A percentile compares a stretch with the other conserved stretches of the same genome.
phyloP scores from a whole-genome alignment of 2,888 invertebrate genomes.

The Abscondita cerata region DNA sequence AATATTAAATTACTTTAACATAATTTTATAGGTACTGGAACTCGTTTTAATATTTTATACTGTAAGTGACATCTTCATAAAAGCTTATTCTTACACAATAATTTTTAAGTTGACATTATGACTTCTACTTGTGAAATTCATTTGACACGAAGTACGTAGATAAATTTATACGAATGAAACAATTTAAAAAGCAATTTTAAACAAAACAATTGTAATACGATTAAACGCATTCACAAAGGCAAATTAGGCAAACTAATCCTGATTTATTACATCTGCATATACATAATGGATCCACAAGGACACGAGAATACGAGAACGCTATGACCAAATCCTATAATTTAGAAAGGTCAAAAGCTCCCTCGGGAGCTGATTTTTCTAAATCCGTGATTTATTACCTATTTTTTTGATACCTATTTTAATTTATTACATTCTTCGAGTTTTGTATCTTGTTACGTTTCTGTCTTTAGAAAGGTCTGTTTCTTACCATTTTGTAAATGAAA shows the following conservation, averaged over 20 bases:
- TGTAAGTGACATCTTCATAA: too few relatives aligned
- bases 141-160: too few relatives aligned
- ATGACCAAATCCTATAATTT: constrained; percentile 36
- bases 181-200: constrained; percentile 22
- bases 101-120: too few relatives aligned
- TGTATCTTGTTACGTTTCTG: constrained; percentile 10
- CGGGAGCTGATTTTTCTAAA: constrained; percentile 35
- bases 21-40: too few relatives aligned
- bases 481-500: too few relatives aligned
- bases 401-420: constrained; percentile 24
- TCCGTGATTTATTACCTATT: constrained; percentile 30
- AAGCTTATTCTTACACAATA: too few relatives aligned
- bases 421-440: constrained; percentile 24
- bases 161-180: constrained; percentile 10
- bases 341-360: constrained; percentile 32
- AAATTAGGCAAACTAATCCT: constrained; percentile 33
- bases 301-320: constrained; percentile 28
- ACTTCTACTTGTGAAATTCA: too few relatives aligned
- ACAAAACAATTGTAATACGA: constrained; percentile 27
- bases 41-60: too few relatives aligned
- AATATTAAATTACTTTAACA: too few relatives aligned
- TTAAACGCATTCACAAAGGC: constrained; percentile 28
- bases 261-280: constrained; percentile 35
- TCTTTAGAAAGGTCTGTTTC: too few relatives aligned
- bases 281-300: constrained; percentile 34